Base-by-base conservation (phyloP, 2,113 vertebrate species). In the Natator depressus region DNA sequence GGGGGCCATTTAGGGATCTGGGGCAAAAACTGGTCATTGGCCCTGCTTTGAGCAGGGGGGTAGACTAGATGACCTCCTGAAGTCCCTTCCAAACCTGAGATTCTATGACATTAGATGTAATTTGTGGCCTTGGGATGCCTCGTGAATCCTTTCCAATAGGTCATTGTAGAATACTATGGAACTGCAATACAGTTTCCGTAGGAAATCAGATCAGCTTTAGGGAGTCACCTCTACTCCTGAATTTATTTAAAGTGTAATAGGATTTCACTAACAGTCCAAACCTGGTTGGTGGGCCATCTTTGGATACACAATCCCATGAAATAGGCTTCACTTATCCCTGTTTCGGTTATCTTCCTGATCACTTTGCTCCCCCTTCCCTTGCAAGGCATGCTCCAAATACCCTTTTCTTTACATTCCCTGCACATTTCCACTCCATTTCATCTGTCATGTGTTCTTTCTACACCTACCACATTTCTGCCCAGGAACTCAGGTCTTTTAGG, bases 31-130 rank as follows among this genome's bases (percentile, higher is more conserved):
- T 42, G 42, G 42, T 42, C 5, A 42, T 42, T 42, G 42, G 42
- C 42, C 42, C 42, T 42, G 42, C 42, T 5, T 42, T 42, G 42
- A 42, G 42, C 42, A 42, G 42, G 42, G 42, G 42, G 42, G 5
- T 42, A 5, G 42, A 42, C 42, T 42, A 42, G 42, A 42, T 42
- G 42, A 42, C 42, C 42, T 42, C 42, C 42, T 42, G 42, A 42
- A 42, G 42, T 42, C 42, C 42, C 42, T 42, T 42, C 42, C 42
- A 42, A 42, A 4, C 42, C 42, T 42, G 42, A 42, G 42, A 42
- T 42, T 42, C 42, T 42, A 42, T 5, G 5, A 42, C 0, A 0
- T 0, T 27, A 3, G 6, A 9, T 16, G 0, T 4, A 3, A 1
- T 0, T 0, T 1, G 10, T 1, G 10, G 53, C 8, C 53, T 54